Evolutionary conservation across 2,797 vertebrate genomes (phyloP), one percentile per base, ranked within the genome.

Genomic region (Danio albolineatus): DNA sequence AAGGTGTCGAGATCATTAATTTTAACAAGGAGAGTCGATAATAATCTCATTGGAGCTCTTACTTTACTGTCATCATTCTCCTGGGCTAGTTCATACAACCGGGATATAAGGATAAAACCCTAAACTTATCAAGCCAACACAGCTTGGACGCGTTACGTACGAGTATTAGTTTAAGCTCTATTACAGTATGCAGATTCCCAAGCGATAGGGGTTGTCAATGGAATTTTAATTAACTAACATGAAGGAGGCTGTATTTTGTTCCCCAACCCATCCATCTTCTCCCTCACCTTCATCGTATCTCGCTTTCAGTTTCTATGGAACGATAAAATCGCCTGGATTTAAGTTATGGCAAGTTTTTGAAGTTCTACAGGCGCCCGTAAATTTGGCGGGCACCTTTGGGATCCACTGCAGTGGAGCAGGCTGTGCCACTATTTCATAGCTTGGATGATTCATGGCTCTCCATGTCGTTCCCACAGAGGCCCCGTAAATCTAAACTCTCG

Each of bases 301-400:
- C 86, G 62, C 84, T 83, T 84, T 85, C 57, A 59, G 60, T 91
- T 93, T 95, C 93, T 92, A 90, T 21, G 65, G 93, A 95, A 95
- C 92, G 94, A 95, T 97, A 96, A 98, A 98, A 92, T 93, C 83
- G 92, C 95, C 95, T 95, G 93, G 94, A 88, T 85, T 93, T 95
- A 95, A 96, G 95, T 97, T 96, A 97, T 95, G 90, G 92, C 88
- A 89, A 86, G 87, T 91, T 93, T 98, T 98, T 98, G 97, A 98
- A 96, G 97, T 96, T 90, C 92, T 91, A 89, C 89, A 94, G 92
- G 92, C 90, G 93, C 92, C 92, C 93, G 95, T 98, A 98, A 98
- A 98, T 98, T 98, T 95, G 93, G 92, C 89, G 90, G 94, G 94
- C 95, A 95, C 94, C 95, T 97, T 94, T 94, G 94, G 93, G 93